These are phyloP conservation scores for Pseudonaja textilis DNA, from an alignment of 2,113 vertebrate species.

Conservation along the genomic window DNA sequence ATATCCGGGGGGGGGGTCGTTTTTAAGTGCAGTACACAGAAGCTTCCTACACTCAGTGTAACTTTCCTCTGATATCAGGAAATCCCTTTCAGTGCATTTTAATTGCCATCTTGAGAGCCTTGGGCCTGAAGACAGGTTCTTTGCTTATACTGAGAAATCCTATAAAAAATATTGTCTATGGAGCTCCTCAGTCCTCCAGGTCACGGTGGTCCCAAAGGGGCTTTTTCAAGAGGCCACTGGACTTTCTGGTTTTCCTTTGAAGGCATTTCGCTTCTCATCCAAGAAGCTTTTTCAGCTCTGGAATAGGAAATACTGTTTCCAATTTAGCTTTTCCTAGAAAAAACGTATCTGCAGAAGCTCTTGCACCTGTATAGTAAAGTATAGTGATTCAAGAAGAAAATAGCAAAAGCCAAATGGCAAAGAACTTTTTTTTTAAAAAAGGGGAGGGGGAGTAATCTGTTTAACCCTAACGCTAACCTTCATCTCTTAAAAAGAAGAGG, in stretches of 20 bases:
- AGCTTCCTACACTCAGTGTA: background rate
- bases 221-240: no score
- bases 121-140: background rate
- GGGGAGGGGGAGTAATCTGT: no score
- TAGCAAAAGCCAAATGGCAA: conserved; percentile 3
- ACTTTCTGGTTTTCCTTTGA: no score
- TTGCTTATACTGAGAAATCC: background rate
- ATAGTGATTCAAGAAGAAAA: background rate
- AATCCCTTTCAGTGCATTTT: background rate
- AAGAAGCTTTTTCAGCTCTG: no score
- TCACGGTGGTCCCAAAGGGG: no score
- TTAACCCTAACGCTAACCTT: background rate
- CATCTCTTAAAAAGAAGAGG: background rate
- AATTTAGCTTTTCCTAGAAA: background rate
- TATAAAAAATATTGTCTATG: background rate
- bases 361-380: background rate
- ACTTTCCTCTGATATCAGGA: background rate
- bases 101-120: background rate
- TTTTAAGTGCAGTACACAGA: background rate
- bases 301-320: background rate
- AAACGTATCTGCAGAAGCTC: background rate
- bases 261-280: no score
- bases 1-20: background rate
- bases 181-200: no score
- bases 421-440: background rate